Evolutionary conservation across 2,113 vertebrate genomes (phyloP).

Genomic region (Proteles cristata): DNA sequence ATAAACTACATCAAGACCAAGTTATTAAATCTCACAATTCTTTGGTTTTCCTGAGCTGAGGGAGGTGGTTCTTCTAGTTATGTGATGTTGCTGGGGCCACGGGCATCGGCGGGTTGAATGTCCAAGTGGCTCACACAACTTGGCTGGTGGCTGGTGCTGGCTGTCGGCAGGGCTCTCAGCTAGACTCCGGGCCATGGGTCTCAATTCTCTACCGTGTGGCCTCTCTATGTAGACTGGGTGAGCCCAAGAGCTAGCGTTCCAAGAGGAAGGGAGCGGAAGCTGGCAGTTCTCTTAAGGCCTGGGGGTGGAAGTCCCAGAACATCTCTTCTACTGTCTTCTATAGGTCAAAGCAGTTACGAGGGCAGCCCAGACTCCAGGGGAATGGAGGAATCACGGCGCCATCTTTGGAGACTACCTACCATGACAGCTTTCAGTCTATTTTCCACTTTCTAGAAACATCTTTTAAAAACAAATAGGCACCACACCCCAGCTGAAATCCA

Average conservation of each 20-base stretch:
- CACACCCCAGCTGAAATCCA: not conserved
- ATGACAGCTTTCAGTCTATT: not conserved
- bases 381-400: not conserved
- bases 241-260: not conserved
- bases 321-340: not conserved
- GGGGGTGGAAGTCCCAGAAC: not conserved
- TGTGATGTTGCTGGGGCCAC: not conserved
- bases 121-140: not conserved
- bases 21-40: not conserved
- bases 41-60: not conserved
- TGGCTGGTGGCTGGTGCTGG: not conserved
- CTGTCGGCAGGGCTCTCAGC: not conserved
- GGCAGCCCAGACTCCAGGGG: not conserved
- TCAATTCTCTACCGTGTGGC: not conserved
- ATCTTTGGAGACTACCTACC: not conserved
- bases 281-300: not conserved
- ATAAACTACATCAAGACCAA: not conserved
- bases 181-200: not conserved
- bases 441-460: not conserved
- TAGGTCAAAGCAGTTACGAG: not conserved
- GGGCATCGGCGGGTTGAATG: not conserved
- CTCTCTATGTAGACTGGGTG: not conserved
- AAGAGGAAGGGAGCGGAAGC: not conserved
- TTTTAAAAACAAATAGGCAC: not conserved
- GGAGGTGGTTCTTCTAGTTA: not conserved